These are phyloP conservation scores for Callithrix jacchus DNA, from an alignment of 2,113 vertebrate species.

Conservation along the genomic window DNA sequence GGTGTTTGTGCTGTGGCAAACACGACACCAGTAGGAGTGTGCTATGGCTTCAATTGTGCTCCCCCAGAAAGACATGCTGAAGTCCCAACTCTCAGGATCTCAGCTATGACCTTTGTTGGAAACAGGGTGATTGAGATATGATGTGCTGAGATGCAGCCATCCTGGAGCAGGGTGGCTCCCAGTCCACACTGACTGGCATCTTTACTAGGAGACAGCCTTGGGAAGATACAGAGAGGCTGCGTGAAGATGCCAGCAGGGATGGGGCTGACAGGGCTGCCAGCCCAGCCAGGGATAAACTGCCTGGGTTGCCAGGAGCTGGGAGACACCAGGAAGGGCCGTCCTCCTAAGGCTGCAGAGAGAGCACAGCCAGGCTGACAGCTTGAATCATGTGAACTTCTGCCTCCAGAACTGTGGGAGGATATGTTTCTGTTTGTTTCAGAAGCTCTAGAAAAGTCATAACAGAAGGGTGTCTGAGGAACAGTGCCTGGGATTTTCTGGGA, in stretches of 20 bases:
- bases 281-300: background rate
- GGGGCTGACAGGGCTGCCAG: background rate
- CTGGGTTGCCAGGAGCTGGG: background rate
- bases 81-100: background rate
- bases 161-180: background rate
- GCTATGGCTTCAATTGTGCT: background rate
- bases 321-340: background rate
- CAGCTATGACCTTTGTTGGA: background rate
- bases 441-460: background rate
- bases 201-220: background rate
- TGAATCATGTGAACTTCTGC: no score
- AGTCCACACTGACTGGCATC: no score
- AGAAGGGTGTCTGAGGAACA: background rate
- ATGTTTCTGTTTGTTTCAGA: background rate
- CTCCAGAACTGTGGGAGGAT: background rate
- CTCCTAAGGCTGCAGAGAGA: background rate
- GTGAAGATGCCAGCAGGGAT: background rate
- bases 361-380: background rate
- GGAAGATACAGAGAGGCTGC: background rate
- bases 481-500: no score
- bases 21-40: background rate
- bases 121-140: background rate
- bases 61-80: background rate
- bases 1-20: constrained; percentile 49
- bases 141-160: background rate